Evolutionary conservation across 2,113 vertebrate genomes (phyloP).

Genomic region (Chaetura pelagica): DNA sequence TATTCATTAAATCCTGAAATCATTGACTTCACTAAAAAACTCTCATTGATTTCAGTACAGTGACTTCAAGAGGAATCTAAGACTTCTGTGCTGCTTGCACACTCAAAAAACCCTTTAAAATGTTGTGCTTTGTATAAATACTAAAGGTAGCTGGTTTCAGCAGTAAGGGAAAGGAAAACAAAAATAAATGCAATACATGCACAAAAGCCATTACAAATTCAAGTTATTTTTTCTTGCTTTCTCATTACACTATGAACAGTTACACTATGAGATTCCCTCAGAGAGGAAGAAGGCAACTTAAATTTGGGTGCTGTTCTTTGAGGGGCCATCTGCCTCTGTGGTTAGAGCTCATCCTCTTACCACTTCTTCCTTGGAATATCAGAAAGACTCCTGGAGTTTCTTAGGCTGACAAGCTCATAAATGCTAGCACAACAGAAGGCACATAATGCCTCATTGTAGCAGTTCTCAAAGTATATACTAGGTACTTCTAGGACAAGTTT

Average conservation of each 20-base stretch:
- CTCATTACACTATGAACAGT: not conserved
- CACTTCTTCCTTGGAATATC: not conserved
- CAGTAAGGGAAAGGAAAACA: not conserved
- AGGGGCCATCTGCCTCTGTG: not conserved
- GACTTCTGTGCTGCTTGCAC: not conserved
- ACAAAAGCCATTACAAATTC: not conserved
- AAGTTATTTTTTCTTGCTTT: not conserved
- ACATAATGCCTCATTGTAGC: not conserved
- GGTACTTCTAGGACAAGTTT: not conserved
- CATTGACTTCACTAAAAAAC: not conserved
- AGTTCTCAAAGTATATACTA: not conserved
- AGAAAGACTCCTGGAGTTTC: not conserved
- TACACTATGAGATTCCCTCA: not conserved
- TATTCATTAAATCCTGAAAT: not conserved
- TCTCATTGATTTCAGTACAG: not conserved
- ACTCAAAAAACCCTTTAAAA: not conserved
- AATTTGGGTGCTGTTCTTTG: not conserved
- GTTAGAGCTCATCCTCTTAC: not conserved
- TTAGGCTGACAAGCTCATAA: not conserved
- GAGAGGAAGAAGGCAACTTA: not conserved
- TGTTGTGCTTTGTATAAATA: not conserved
- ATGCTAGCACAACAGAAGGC: accelerated
- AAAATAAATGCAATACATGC: not conserved
- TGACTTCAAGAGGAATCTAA: not conserved
- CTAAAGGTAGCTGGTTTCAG: not conserved